Evolutionary conservation across 2,797 vertebrate species (phyloP), one percentile per base, ranked within the genome.

Genomic region (Tapera naevia): DNA sequence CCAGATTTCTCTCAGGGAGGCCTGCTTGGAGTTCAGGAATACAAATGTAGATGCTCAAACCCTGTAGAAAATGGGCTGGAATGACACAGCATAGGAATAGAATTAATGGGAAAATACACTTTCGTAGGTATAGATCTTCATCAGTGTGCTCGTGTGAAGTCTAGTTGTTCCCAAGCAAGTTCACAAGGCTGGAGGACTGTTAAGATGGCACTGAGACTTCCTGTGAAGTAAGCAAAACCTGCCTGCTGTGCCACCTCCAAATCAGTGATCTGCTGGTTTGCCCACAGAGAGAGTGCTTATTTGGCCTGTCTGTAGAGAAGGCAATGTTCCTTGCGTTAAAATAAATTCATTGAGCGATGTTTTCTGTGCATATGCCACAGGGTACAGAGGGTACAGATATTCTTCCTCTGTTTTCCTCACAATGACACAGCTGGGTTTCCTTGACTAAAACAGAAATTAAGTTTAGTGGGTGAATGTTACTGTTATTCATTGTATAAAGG

Each of bases 41-140:
- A 37, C 5, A 3, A 41, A 54, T 0, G 0, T 25, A 21, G 32
- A 18, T 84, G 8, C 15, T 86, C 2, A 1, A 67, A 67, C 5
- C 1, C 14, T 25, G 14, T 48, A 70, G 74, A 78, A 84, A 80
- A 62, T 14, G 0, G 0, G 5, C 18, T 56, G 30, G 24, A 74
- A 50, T 66, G 51, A 27, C 5, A 27, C 13, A 57, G 10, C 6
- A n/a, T 32, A 23, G 33, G 6, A 27, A 57, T 48, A 56, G 56
- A 25, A 22, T 12, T 10, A 48, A 58, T 35, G 7, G 3, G 33
- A 54, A 65, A 69, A 22, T 32, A 4, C 1, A 13, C 60, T 73
- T 76, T 32, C n/a, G 4, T 45, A 32, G 8, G 8, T n/a, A 37
- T 14, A 58, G 25, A 25, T 74, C 21, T 89, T 91, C 11, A 33